phyloP scores from a whole-genome alignment of 2,888 invertebrate genomes.

The Plagodis dolabraria region DNA sequence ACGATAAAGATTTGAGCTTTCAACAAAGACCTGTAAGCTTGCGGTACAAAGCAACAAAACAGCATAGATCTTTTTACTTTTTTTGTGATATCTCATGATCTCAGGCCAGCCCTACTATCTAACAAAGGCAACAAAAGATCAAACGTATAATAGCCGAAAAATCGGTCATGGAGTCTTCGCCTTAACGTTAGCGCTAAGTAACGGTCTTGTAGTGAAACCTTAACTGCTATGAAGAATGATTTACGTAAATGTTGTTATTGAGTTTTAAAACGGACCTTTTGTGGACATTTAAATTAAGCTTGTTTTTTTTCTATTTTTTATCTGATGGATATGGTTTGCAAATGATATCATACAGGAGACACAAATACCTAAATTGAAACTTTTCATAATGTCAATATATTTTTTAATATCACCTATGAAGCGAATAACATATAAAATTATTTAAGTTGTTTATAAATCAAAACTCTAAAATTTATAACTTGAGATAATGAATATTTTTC shows the following conservation, averaged over 20 bases:
- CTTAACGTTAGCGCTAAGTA: slow-evolving; percentile 19
- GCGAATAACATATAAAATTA: no score
- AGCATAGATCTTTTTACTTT: slow-evolving; percentile 9
- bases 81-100: slow-evolving; percentile 20
- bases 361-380: no score
- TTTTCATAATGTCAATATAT: no score
- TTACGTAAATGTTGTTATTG: slow-evolving; percentile 25
- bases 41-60: slow-evolving; percentile 14
- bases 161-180: slow-evolving; percentile 30
- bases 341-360: no score
- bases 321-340: no score
- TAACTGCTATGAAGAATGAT: slow-evolving; percentile 26
- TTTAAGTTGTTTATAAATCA: no score
- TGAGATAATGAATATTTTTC: no score
- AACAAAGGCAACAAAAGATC: slow-evolving; percentile 34
- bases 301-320: no score
- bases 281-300: background rate
- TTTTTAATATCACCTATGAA: no score
- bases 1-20: slow-evolving; percentile 9
- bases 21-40: slow-evolving; percentile 9
- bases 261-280: slow-evolving; percentile 8
- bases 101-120: slow-evolving; percentile 23
- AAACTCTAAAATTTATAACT: no score
- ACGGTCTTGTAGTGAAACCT: slow-evolving; percentile 22
- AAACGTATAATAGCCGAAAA: slow-evolving; percentile 30